Evolutionary conservation across 2,113 vertebrate species (phyloP).

Genomic region (Peromyscus leucopus): DNA sequence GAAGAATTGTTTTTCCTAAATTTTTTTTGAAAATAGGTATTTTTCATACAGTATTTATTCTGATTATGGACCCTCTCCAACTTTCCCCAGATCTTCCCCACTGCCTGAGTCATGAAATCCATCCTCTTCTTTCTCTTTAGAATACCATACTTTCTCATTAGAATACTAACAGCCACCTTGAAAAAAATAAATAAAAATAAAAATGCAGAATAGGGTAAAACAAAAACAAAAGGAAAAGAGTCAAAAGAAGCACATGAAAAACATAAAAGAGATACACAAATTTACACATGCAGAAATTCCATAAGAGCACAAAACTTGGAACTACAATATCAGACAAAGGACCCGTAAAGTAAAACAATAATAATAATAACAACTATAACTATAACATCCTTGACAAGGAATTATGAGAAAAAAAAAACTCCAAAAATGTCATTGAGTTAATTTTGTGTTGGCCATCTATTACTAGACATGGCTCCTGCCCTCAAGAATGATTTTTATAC

Average conservation of each 20-base stretch:
- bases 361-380: not conserved
- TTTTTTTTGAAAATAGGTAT: not conserved
- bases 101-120: rapidly evolving
- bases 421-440: not conserved
- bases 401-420: not conserved
- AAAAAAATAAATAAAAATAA: not conserved
- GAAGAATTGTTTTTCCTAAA: not conserved
- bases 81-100: not conserved
- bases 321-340: not conserved
- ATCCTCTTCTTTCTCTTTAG: not conserved
- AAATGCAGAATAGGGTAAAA: not conserved
- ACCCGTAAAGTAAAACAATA: not conserved
- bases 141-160: not conserved
- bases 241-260: not conserved
- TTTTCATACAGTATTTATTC: not conserved
- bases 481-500: not conserved
- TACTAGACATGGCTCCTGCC: not conserved
- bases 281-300: not conserved
- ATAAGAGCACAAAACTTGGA: not conserved
- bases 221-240: not conserved
- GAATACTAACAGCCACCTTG: not conserved
- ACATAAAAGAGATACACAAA: not conserved
- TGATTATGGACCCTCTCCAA: not conserved
- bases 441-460: not conserved
- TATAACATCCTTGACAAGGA: not conserved